Conservation (phyloP, 2,797 vertebrate species). For the Gymnothorax reevesii region DNA sequence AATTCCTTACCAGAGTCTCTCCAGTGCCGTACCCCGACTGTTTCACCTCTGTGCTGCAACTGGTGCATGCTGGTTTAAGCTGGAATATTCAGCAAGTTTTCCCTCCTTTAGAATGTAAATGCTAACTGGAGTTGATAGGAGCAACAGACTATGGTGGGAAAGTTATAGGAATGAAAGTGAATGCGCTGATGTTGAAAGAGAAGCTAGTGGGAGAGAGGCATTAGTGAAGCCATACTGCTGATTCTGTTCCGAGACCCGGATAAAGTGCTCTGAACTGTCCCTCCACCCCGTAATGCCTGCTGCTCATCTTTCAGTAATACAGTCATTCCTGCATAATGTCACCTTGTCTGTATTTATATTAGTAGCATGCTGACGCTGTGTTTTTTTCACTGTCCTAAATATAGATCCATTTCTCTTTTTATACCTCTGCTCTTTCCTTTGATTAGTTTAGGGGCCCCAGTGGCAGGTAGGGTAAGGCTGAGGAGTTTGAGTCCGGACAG, state of each 20-base stretch:
- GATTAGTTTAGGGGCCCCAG: constrained; percentile 62
- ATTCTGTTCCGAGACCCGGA: background rate
- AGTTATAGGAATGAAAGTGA: background rate
- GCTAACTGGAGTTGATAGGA: background rate
- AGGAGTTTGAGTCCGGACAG: background rate
- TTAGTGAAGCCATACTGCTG: background rate
- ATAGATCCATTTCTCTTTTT: constrained; percentile 68
- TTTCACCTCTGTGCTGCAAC: too few species aligned
- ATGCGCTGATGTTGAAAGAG: background rate
- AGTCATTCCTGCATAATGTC: constrained; percentile 40
- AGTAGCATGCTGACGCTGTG: constrained; percentile 37
- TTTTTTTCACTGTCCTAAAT: constrained; percentile 59
- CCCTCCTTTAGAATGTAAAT: background rate
- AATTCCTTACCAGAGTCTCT: too few species aligned
- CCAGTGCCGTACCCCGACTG: too few species aligned
- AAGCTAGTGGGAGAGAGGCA: background rate
- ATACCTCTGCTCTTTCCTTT: constrained; percentile 54
- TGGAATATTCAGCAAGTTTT: background rate
- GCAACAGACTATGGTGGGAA: background rate
- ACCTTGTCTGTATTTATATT: constrained; percentile 40
- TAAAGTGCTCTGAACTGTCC: background rate
- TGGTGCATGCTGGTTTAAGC: too few species aligned
- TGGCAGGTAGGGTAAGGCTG: constrained; percentile 33
- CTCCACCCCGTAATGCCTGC: background rate
- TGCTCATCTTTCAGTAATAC: constrained; percentile 30